These are phyloP conservation scores for Cotesia congregata DNA, from an alignment of 2,888 invertebrate species.

Conservation along the genomic window DNA sequence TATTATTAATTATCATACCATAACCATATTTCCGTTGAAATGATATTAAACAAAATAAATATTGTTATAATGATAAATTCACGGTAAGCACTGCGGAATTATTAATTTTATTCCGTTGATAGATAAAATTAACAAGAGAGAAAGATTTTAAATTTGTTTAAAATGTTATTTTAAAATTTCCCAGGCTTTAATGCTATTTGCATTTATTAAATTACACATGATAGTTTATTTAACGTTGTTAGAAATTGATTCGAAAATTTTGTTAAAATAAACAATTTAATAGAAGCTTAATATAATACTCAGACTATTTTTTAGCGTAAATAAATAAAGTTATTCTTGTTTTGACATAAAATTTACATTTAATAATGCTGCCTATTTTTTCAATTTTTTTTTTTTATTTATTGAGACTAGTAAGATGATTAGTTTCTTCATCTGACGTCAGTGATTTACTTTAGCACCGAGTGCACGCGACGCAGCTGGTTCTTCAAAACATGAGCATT, in stretches of 20 bases:
- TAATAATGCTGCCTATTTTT: background rate
- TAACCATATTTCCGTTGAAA: background rate
- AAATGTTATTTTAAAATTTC: background rate
- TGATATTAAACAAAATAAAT: background rate
- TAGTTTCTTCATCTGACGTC: background rate
- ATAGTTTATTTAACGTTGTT: background rate
- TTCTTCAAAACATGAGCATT: background rate
- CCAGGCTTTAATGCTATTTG: background rate
- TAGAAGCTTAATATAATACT: background rate
- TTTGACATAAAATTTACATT: background rate
- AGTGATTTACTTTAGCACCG: background rate
- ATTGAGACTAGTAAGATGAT: background rate
- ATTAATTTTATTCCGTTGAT: background rate
- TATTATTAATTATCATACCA: background rate
- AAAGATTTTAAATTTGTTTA: background rate
- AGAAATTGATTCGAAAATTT: background rate
- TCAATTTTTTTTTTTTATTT: background rate
- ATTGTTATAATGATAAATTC: background rate
- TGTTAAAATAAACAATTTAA: background rate
- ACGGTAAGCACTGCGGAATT: background rate
- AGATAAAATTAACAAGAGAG: background rate
- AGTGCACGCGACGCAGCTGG: background rate
- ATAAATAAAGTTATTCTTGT: background rate
- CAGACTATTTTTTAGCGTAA: background rate
- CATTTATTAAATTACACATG: background rate